Conservation (phyloP, 2,113 vertebrate genomes). For the Scolopax mira region DNA sequence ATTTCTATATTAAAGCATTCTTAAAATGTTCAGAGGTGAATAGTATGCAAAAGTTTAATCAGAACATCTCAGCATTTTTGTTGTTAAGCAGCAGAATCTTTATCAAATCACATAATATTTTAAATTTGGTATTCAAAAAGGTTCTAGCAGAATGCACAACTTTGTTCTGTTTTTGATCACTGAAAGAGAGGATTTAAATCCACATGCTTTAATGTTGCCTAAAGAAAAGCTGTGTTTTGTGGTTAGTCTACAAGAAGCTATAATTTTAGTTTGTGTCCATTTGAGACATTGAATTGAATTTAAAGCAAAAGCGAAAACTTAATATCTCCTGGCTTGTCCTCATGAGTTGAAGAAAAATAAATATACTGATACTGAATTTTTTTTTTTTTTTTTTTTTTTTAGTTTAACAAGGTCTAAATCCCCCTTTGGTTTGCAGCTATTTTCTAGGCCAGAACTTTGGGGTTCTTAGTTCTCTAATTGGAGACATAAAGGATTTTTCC, state of each 20-base stretch:
- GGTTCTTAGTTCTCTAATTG: not conserved
- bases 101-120: not conserved
- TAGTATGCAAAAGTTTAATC: not conserved
- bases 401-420: not conserved
- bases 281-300: not conserved
- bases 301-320: not conserved
- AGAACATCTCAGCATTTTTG: not conserved
- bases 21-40: not conserved
- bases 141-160: not conserved
- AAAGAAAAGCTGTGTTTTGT: constrained; percentile 16
- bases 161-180: not conserved
- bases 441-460: not conserved
- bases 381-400: not conserved
- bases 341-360: not conserved
- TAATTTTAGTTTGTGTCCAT: constrained; percentile 15
- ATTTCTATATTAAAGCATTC: not conserved
- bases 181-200: not conserved
- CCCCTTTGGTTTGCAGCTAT: not conserved
- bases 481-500: not conserved
- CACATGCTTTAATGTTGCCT: not conserved
- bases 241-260: not conserved
- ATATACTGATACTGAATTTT: not conserved
- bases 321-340: not conserved
- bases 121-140: not conserved
- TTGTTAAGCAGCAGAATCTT: not conserved